Evolutionary conservation across 2,888 invertebrate species (phyloP).

Genomic region (Trachelus tabidus): DNA sequence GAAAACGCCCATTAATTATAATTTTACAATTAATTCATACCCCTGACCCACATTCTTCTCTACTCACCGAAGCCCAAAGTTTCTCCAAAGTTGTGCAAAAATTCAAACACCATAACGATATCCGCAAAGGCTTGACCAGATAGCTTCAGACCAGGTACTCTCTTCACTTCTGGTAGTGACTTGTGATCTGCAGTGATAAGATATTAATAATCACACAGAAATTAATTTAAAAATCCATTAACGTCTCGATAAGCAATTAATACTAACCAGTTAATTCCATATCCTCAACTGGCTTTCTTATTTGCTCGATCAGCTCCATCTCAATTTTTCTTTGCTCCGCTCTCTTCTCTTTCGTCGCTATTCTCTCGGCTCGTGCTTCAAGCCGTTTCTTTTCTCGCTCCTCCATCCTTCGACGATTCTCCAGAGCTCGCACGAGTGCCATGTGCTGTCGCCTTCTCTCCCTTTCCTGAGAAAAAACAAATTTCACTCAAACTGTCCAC

Average conservation of each 20-base stretch:
- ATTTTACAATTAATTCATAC: not conserved
- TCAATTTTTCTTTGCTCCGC: conserved; percentile 78
- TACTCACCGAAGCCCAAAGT: conserved; percentile 90
- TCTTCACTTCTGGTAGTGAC: conserved; percentile 76
- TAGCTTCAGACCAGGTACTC: conserved; percentile 84
- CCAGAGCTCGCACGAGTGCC: conserved; percentile 87
- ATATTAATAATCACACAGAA: not conserved
- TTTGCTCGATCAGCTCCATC: conserved; percentile 75
- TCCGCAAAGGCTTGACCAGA: conserved; percentile 92
- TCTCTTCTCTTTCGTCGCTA: conserved; percentile 87
- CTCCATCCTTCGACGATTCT: conserved; percentile 87
- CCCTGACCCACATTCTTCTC: not conserved
- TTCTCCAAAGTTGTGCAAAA: conserved; percentile 95
- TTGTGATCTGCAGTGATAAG: conserved; percentile 70
- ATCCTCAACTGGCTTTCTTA: conserved; percentile 91
- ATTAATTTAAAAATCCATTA: not conserved
- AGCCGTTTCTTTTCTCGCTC: conserved; percentile 83
- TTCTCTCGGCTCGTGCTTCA: conserved; percentile 83
- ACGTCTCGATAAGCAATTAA: not conserved
- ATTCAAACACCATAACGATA: conserved; percentile 95
- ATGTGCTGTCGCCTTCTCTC: conserved; percentile 92
- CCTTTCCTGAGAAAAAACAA: conserved; percentile 74
- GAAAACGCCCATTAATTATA: not conserved
- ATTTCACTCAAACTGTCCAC: not conserved
- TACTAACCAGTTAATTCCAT: conserved; percentile 76